These are phyloP conservation scores for Dendrocincla tyrannina DNA, from an alignment of 2,797 vertebrate species.

Conservation along the genomic window DNA sequence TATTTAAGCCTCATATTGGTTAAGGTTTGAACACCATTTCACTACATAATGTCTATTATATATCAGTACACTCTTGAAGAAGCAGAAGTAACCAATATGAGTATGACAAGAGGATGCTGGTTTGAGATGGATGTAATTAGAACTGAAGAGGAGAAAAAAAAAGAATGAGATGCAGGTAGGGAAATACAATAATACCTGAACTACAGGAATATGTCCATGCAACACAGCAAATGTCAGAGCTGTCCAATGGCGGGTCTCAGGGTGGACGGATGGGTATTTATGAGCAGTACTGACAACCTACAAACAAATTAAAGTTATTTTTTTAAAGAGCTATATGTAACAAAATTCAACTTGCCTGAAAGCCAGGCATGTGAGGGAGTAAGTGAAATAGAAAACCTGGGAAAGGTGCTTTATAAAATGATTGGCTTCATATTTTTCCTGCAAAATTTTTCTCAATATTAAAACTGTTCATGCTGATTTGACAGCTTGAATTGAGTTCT, in stretches of 20 bases:
- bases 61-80: constrained; percentile 55
- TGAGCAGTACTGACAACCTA: constrained; percentile 99
- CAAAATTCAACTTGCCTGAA: constrained; percentile 65
- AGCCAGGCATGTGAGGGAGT: constrained; percentile 35
- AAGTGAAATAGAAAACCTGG: constrained; percentile 25
- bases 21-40: constrained; percentile 33
- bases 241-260: constrained; percentile 98
- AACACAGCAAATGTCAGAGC: constrained; percentile 98
- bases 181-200: constrained; percentile 90
- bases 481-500: constrained; percentile 45
- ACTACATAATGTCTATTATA: constrained; percentile 17
- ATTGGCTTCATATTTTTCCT: constrained; percentile 1
- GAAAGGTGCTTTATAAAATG: constrained; percentile 10
- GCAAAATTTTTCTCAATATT: constrained; percentile 10
- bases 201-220: constrained; percentile 98
- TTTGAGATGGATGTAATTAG: constrained; percentile 62
- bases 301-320: constrained; percentile 83
- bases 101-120: constrained; percentile 55
- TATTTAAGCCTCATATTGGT: constrained; percentile 73
- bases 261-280: constrained; percentile 98
- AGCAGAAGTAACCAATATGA: constrained; percentile 77
- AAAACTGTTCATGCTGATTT: constrained; percentile 15
- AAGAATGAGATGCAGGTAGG: constrained; percentile 73
- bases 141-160: constrained; percentile 67
- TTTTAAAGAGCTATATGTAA: constrained; percentile 62